Conservation (phyloP, 2,888 invertebrate species). For the Antitype chi region DNA sequence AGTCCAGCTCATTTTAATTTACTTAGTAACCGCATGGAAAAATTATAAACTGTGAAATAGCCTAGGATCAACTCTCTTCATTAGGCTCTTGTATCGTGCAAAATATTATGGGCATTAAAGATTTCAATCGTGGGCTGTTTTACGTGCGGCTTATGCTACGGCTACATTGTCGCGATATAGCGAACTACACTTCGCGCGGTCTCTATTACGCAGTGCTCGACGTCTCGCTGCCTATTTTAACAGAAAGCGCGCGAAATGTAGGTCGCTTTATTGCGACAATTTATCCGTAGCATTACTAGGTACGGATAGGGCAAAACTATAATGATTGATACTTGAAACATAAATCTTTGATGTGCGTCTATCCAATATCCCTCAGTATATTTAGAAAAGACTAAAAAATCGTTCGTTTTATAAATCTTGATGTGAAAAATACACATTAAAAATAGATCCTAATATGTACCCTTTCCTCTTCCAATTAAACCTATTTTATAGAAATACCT, state of each 20-base stretch:
- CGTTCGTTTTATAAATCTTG: constrained; percentile 4
- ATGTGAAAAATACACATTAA: constrained; percentile 8
- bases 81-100: not conserved
- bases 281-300: too few relatives aligned
- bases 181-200: too few relatives aligned
- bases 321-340: too few relatives aligned
- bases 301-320: too few relatives aligned
- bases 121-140: too few relatives aligned
- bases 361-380: not conserved
- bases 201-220: too few relatives aligned
- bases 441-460: constrained; percentile 16
- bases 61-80: too few relatives aligned
- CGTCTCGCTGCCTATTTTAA: too few relatives aligned
- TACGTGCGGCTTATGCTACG: too few relatives aligned
- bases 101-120: not conserved
- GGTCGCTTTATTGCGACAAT: too few relatives aligned
- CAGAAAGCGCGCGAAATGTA: too few relatives aligned
- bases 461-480: not conserved
- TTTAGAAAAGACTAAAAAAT: not conserved
- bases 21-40: not conserved
- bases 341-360: not conserved
- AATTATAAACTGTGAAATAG: not conserved
- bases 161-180: too few relatives aligned
- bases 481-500: constrained; percentile 2
- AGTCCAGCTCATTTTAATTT: not conserved